Base-by-base conservation (phyloP, 1,140 invertebrate genomes). In the Drosophila kepulauana region DNA sequence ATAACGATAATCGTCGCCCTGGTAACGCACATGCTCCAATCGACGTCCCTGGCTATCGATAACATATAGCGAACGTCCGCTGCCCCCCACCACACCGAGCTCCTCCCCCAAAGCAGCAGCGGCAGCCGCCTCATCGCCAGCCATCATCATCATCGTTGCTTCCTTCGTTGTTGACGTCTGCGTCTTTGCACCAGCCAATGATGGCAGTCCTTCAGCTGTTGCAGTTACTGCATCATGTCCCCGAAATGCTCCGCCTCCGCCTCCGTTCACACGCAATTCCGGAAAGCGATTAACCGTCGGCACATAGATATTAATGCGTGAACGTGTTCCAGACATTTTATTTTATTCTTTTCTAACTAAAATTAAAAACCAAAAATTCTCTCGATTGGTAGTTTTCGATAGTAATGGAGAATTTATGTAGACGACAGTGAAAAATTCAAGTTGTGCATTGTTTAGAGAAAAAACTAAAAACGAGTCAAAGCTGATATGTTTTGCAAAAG, bases 1-100 rank as follows among this genome's bases (percentile, higher is more conserved):
- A 7, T 13, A n/a, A 7, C 81, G 81, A 54, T 85, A 81, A 45
- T 85, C 79, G n/a, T 45, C 30, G 25, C 81, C 81, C 41, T 73
- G 65, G 30, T 85, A 85, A 20, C 75, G 62, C 15, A 85, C 30
- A 45, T 85, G 81, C 52, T 85, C 81, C 78, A 85, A 35, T 5
- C 85, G 2, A 0, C 46, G 38, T 0, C 81, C 78, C 10, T 68
- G 45, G 28, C 66, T 46, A 46, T 85, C 70, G 28, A 74, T 49
- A 13, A 85, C 46, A 20, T 75, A 85, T 1, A 85, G 65, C 4
- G 64, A 85, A 15, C 52, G 66, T 8, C 65, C 59, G 48, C 33
- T 63, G 54, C 35, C 72, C 13, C 48, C 46, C 8, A 25, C 15
- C 1, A 16, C 35, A 3, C 38, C 45, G 2, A 20, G 35, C 33